Base-by-base conservation (phyloP, 2,888 invertebrate species). In the Pemphredon lugubris region DNA sequence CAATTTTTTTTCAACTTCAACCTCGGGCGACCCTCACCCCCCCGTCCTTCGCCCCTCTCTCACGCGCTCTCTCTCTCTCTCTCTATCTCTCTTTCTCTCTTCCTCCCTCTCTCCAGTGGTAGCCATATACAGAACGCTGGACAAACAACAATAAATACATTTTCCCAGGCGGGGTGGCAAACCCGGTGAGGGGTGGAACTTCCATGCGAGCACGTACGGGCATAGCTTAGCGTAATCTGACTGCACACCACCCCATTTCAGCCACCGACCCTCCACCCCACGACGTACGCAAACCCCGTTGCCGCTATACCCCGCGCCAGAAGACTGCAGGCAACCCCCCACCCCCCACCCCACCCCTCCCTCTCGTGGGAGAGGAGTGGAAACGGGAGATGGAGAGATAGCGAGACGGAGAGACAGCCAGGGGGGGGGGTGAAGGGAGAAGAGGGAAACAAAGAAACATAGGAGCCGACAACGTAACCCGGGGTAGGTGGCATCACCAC, bases 111-210 rank as follows among this genome's bases (percentile, higher is more conserved):
- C 34, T 44, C 26, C 54, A 45, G 47, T 26, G 67, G 61, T 79
- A 68, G 71, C 75, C 81, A 77, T 78, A 77, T 73, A 84, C 84
- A 83, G 84, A 84, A 84, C 84, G 87, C 83, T 85, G 87, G 85
- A 88, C 89, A 88, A 89, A 89, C 89, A 89, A 89, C 89, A 89
- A 89, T 89, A 89, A 89, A 89, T 89, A 89, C 88, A 89, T 89
- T 89, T 89, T 85, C 86, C 85, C 81, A 70, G 74, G 81, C 69
- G 68, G 79, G 84, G 82, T 81, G 79, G 81, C 83, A 75, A 74
- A 75, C 76, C 66, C 66, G 80, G 75, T 73, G 81, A 68, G 82
- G 77, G 83, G 81, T 79, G 75, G 79, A 86, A 88, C 87, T 88
- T 89, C 86, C 87, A 86, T 83, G 86, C 84, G 83, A 87, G 89